Evolutionary conservation across 2,888 invertebrate species (phyloP).

Genomic region (Platypus cylindrus): DNA sequence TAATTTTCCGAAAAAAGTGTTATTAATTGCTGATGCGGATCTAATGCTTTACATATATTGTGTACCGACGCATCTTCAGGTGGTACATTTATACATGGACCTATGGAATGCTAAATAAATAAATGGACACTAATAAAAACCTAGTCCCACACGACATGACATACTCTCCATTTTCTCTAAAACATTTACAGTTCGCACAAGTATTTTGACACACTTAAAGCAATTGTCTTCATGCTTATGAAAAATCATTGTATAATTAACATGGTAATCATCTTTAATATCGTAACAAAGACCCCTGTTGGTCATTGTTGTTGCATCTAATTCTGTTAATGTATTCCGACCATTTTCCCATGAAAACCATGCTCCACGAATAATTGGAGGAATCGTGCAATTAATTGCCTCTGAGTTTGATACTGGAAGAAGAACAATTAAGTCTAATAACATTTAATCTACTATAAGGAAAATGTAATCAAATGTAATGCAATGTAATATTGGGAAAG

Average conservation of each 20-base stretch:
- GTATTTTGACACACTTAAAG: slow-evolving; percentile 72
- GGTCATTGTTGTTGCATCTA: slow-evolving; percentile 70
- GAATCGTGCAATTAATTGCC: slow-evolving; percentile 50
- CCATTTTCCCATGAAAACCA: slow-evolving; percentile 92
- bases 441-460: neutral
- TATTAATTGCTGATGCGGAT: slow-evolving; percentile 65
- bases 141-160: slow-evolving; percentile 24
- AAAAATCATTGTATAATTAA: slow-evolving; percentile 79
- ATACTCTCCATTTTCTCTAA: slow-evolving; percentile 78
- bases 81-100: slow-evolving; percentile 49
- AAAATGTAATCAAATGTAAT: too few relatives aligned
- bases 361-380: slow-evolving; percentile 64
- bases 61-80: slow-evolving; percentile 56
- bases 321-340: slow-evolving; percentile 66
- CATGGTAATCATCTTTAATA: slow-evolving; percentile 58
- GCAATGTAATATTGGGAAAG: too few relatives aligned
- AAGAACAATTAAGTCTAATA: slow-evolving; percentile 1
- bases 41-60: slow-evolving; percentile 61
- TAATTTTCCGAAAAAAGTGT: slow-evolving; percentile 85
- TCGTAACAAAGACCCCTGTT: slow-evolving; percentile 60
- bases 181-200: slow-evolving; percentile 78
- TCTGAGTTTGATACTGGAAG: slow-evolving; percentile 15
- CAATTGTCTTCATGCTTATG: slow-evolving; percentile 48
- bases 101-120: slow-evolving; percentile 4
- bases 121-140: neutral